Conservation (phyloP, 2,797 vertebrate species). For the Gallirallus australis region DNA sequence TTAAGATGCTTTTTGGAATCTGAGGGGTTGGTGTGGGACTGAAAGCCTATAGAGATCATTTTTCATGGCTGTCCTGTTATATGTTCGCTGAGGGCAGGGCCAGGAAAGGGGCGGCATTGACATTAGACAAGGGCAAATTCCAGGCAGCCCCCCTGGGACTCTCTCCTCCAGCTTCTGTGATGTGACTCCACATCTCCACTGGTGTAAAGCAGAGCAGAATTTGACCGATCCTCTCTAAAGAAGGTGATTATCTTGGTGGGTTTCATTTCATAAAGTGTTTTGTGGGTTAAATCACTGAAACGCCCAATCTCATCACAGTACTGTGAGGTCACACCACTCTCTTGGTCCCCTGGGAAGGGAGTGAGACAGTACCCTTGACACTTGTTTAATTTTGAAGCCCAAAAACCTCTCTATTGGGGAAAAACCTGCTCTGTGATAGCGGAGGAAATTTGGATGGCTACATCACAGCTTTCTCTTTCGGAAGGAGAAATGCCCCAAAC, state of each 20-base stretch:
- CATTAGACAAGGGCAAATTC: not conserved
- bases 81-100: not conserved
- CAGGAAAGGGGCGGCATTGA: not conserved
- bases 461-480: not conserved
- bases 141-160: not conserved
- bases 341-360: not conserved
- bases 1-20: not conserved
- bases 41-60: not conserved
- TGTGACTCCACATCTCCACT: not conserved
- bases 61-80: not conserved
- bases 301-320: not conserved
- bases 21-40: not conserved
- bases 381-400: not conserved
- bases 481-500: not conserved
- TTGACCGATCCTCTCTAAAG: not conserved
- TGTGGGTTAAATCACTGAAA: not conserved
- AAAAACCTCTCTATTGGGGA: not conserved
- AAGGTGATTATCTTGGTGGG: accelerated
- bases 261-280: not conserved
- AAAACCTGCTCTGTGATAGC: not conserved
- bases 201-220: not conserved
- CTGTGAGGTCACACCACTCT: not conserved
- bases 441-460: not conserved
- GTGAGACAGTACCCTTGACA: not conserved
- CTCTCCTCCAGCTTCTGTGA: not conserved